These are phyloP conservation scores for Podilymbus podiceps DNA, from an alignment of 2,113 vertebrate species.

Conservation along the genomic window DNA sequence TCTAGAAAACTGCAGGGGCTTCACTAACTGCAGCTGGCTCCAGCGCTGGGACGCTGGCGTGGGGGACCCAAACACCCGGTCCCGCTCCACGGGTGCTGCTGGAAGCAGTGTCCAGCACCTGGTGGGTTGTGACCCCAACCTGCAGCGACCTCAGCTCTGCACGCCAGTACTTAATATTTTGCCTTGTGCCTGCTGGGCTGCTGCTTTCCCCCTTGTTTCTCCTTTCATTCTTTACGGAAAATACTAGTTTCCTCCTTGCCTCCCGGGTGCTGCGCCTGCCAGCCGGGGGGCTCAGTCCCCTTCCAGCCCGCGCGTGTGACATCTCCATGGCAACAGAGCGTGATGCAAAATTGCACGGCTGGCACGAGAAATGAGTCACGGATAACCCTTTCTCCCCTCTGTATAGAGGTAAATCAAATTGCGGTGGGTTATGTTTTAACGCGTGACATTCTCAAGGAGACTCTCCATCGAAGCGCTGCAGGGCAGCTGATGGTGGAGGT, in stretches of 20 bases:
- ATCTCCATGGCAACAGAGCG: neutral
- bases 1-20: neutral
- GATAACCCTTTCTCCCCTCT: neutral
- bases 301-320: neutral
- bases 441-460: neutral
- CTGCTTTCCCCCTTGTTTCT: neutral
- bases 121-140: accelerated
- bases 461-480: accelerated
- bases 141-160: neutral
- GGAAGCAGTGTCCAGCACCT: neutral
- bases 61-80: neutral
- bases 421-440: neutral
- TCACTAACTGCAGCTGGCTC: neutral
- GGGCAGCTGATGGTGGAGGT: accelerated
- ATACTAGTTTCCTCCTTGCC: neutral
- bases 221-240: neutral
- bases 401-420: neutral
- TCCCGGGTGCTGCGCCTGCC: neutral
- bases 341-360: neutral
- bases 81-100: neutral
- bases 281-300: neutral
- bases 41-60: accelerated
- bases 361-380: neutral
- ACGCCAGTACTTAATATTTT: neutral
- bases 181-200: neutral